Evolutionary conservation across 2,797 vertebrate species (phyloP).

Genomic region (Acropternis orthonyx): DNA sequence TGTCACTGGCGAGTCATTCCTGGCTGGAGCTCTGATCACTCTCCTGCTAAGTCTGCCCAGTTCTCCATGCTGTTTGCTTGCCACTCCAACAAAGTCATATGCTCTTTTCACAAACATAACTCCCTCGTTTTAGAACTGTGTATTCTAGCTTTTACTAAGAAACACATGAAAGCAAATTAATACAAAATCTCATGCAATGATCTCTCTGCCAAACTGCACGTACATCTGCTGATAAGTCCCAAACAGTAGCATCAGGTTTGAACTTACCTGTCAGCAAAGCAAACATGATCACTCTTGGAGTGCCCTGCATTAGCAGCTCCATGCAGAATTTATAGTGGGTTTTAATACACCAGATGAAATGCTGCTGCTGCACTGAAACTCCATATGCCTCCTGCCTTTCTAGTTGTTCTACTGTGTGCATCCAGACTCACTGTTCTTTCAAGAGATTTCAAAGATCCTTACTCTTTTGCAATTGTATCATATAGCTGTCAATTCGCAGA

Average conservation of each 20-base stretch:
- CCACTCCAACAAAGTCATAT: neutral
- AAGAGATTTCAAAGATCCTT: neutral
- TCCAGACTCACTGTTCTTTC: neutral
- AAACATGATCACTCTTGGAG: neutral
- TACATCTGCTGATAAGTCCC: neutral
- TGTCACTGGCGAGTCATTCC: neutral
- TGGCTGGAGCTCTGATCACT: neutral
- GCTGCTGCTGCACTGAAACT: neutral
- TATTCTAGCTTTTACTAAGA: neutral
- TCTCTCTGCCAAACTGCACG: neutral
- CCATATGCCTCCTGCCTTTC: neutral
- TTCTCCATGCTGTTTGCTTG: neutral
- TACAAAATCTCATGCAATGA: neutral
- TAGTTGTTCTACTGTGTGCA: neutral
- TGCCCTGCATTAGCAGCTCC: neutral
- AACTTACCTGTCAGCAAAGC: neutral
- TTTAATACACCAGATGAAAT: neutral
- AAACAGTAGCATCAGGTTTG: neutral
- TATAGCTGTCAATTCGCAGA: neutral
- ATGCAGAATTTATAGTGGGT: neutral
- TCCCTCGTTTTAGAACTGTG: neutral
- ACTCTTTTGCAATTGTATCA: neutral
- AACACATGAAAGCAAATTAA: neutral
- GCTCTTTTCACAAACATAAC: neutral
- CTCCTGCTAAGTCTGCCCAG: neutral